phyloP scores from a whole-genome alignment of 2,113 vertebrate species.

The Martes martes region DNA sequence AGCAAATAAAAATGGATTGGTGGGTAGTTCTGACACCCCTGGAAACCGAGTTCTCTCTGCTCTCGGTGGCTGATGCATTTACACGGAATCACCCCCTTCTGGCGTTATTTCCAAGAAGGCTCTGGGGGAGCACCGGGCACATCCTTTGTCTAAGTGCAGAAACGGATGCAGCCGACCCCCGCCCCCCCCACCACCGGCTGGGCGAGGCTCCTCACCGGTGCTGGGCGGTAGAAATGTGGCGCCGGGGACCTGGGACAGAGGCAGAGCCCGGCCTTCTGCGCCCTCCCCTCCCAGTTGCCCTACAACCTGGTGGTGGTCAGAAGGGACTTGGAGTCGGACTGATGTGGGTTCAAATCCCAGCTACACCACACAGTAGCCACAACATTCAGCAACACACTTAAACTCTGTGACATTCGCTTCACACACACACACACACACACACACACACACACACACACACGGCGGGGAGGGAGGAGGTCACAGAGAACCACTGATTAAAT shows the following conservation, averaged over 20 bases:
- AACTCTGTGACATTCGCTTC: neutral
- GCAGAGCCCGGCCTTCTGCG: fast-evolving
- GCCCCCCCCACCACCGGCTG: fast-evolving
- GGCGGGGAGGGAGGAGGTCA: neutral
- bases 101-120: neutral
- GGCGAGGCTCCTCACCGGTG: fast-evolving
- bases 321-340: neutral
- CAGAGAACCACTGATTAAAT: neutral
- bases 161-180: neutral
- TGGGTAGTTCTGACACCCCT: neutral
- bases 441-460: too few species aligned
- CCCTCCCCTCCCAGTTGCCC: fast-evolving
- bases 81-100: neutral
- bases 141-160: neutral
- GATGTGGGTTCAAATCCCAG: neutral
- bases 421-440: neutral
- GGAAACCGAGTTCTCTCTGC: neutral
- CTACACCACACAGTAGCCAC: fast-evolving
- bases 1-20: neutral
- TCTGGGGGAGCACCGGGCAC: neutral
- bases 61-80: fast-evolving
- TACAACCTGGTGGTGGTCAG: fast-evolving
- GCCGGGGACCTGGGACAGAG: neutral
- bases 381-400: neutral
- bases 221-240: fast-evolving